phyloP scores from a whole-genome alignment of 2,797 vertebrate genomes.

The Characodon lateralis region DNA sequence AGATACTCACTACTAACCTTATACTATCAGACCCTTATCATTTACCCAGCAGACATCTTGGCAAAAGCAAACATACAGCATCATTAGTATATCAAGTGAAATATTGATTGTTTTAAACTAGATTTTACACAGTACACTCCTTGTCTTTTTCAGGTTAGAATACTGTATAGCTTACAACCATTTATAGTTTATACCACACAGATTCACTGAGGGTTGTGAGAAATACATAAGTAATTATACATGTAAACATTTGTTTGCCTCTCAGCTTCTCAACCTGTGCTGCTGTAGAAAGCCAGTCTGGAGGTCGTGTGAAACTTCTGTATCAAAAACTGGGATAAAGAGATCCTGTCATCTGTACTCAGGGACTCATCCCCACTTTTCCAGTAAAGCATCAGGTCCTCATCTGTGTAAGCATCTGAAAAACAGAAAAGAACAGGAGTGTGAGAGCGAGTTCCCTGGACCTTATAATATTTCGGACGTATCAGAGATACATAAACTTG shows the following conservation, averaged over 20 bases:
- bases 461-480: no score
- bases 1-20: neutral
- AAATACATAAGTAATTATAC: neutral
- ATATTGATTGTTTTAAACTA: neutral
- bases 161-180: neutral
- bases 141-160: neutral
- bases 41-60: neutral
- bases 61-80: neutral
- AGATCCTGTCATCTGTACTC: conserved; percentile 93
- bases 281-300: conserved; percentile 95
- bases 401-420: conserved; percentile 94
- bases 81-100: neutral
- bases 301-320: conserved; percentile 96
- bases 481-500: no score
- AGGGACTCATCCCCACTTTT: conserved; percentile 94
- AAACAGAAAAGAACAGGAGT: neutral
- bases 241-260: neutral
- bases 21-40: neutral
- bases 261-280: conserved; percentile 83
- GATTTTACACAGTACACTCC: neutral
- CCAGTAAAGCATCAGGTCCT: conserved; percentile 97
- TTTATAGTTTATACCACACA: neutral
- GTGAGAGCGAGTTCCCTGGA: no score
- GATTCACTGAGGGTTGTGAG: neutral
- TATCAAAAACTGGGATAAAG: conserved; percentile 96